Evolutionary conservation across 2,113 vertebrate species (phyloP).

Genomic region (Albula glossodonta): DNA sequence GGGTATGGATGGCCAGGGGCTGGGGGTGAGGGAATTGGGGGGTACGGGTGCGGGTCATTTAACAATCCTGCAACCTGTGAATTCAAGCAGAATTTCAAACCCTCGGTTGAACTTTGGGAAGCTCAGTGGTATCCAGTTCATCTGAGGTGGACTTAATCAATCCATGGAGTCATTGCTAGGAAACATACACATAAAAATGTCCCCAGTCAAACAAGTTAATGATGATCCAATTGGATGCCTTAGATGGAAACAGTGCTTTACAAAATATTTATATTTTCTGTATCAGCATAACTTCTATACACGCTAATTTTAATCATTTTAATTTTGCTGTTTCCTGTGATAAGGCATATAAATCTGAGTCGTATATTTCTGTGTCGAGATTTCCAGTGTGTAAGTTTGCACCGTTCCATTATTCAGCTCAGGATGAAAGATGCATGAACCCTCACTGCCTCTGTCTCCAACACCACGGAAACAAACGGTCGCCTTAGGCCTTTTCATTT

Average conservation of each 20-base stretch:
- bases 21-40: constrained; percentile 17
- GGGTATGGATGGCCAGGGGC: constrained; percentile 25
- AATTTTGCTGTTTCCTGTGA: background rate
- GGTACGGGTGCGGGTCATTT: background rate
- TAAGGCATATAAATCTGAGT: background rate
- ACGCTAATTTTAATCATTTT: background rate
- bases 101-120: background rate
- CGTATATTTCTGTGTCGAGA: background rate
- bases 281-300: background rate
- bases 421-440: background rate
- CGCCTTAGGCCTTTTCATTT: constrained; percentile 1
- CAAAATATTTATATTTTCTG: background rate
- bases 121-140: background rate
- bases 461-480: background rate
- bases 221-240: background rate
- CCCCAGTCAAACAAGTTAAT: background rate
- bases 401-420: background rate
- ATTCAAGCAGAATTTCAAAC: constrained; percentile 14
- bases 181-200: background rate
- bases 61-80: constrained; percentile 17
- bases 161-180: background rate
- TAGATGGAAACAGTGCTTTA: background rate
- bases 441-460: background rate
- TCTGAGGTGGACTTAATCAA: background rate
- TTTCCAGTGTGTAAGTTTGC: background rate